Conservation (phyloP, 2,113 vertebrate species). For the Polyodon spathula region DNA sequence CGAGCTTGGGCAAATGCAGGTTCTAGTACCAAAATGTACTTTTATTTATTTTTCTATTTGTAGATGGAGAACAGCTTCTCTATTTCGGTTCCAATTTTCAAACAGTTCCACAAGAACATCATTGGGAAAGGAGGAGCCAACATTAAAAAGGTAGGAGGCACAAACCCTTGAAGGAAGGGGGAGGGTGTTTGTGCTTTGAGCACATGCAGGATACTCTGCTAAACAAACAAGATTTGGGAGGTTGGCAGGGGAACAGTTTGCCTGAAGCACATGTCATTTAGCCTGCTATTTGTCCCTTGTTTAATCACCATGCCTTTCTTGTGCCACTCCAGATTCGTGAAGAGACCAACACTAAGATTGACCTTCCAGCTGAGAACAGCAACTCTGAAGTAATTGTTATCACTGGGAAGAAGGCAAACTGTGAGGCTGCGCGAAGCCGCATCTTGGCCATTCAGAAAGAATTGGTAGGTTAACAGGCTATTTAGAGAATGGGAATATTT, state of each 20-base stretch:
- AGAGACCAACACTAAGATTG: slow-evolving; percentile 95
- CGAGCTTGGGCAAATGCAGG: neutral
- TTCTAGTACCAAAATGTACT: neutral
- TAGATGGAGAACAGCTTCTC: slow-evolving; percentile 93
- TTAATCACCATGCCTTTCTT: neutral
- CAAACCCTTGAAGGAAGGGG: too few species aligned
- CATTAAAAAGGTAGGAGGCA: slow-evolving; percentile 80
- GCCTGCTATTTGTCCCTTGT: neutral
- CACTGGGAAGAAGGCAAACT: slow-evolving; percentile 92
- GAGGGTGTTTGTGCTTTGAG: neutral
- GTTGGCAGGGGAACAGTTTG: too few species aligned
- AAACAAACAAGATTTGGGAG: too few species aligned
- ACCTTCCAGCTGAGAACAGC: slow-evolving; percentile 95
- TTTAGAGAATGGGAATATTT: too few species aligned
- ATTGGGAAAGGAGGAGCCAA: slow-evolving; percentile 98
- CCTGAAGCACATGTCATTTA: neutral
- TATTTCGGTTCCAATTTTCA: slow-evolving; percentile 95
- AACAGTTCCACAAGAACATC: slow-evolving; percentile 98
- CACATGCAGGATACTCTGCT: neutral
- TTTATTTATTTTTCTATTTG: slow-evolving; percentile 3
- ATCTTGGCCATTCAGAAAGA: slow-evolving; percentile 96
- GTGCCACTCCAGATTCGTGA: slow-evolving; percentile 76
- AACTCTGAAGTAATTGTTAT: slow-evolving; percentile 97
- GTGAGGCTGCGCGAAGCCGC: slow-evolving; percentile 78
- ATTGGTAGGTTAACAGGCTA: slow-evolving; percentile 55